These are phyloP conservation scores for Drosophila micromelanica DNA, from an alignment of 1,140 invertebrate genomes.

Conservation along the genomic window DNA sequence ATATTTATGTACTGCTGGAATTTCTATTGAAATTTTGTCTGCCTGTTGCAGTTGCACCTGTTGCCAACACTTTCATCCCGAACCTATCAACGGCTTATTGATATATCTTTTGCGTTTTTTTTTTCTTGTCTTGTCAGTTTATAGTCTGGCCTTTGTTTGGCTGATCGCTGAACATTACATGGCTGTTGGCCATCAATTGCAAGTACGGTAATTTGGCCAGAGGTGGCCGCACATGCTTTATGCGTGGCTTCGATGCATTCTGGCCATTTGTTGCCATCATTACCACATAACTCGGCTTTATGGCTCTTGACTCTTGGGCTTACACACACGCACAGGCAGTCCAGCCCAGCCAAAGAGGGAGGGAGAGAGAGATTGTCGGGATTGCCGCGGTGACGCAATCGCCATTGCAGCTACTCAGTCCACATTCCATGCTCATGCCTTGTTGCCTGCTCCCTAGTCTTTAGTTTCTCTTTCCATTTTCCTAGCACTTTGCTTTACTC, in stretches of 20 bases:
- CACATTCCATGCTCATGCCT: slow-evolving; percentile 44
- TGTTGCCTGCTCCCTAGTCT: slow-evolving; percentile 8
- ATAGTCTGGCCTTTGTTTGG: slow-evolving; percentile 7
- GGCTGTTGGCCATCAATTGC: slow-evolving; percentile 53
- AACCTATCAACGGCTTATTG: slow-evolving; percentile 35
- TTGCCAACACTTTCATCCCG: slow-evolving; percentile 42
- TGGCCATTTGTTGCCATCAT: slow-evolving; percentile 58
- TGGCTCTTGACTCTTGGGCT: slow-evolving; percentile 36
- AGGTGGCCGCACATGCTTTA: slow-evolving; percentile 37
- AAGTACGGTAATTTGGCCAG: slow-evolving; percentile 74
- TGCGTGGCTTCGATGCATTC: slow-evolving; percentile 45
- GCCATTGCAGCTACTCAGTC: slow-evolving; percentile 29
- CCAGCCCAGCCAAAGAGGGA: background rate
- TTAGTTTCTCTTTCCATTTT: slow-evolving; percentile 12
- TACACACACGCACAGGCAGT: slow-evolving; percentile 24
- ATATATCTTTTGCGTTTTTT: slow-evolving; percentile 22
- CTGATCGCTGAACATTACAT: slow-evolving; percentile 21
- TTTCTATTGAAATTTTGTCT: background rate
- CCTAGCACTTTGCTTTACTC: slow-evolving; percentile 23
- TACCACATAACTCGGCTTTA: slow-evolving; percentile 78
- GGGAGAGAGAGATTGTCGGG: slow-evolving; percentile 8
- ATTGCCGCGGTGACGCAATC: slow-evolving; percentile 47
- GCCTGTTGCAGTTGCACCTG: slow-evolving; percentile 27
- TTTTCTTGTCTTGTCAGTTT: background rate
- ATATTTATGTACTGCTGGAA: too few species aligned